Conservation (phyloP, 1,140 invertebrate species). For the Hyles euphorbiae region DNA sequence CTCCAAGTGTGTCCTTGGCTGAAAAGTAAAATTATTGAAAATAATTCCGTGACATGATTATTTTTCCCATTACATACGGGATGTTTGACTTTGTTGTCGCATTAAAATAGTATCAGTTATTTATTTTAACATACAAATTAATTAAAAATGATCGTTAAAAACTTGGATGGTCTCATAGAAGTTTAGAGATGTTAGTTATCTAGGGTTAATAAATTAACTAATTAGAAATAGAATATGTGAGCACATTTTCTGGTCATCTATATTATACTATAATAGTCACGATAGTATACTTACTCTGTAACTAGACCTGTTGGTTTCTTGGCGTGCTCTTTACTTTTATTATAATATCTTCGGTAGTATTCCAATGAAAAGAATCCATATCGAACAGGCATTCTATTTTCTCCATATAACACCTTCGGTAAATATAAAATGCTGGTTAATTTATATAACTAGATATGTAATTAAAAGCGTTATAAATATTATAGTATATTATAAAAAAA, state of each 20-base stretch:
- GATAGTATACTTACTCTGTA: slow-evolving; percentile 29
- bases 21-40: slow-evolving; percentile 19
- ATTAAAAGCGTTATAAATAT: no score
- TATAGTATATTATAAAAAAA: no score
- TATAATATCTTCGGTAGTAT: slow-evolving; percentile 31
- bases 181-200: not conserved
- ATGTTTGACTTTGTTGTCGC: no score
- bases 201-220: not conserved
- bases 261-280: slow-evolving; percentile 3
- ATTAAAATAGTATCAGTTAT: no score
- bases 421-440: not conserved
- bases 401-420: slow-evolving; percentile 34
- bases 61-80: no score
- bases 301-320: slow-evolving; percentile 29
- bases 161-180: no score
- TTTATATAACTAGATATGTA: no score
- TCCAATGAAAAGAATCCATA: slow-evolving; percentile 38
- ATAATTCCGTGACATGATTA: no score
- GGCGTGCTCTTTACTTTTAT: slow-evolving; percentile 18
- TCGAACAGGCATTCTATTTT: slow-evolving; percentile 37
- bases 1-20: slow-evolving; percentile 89
- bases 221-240: not conserved
- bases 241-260: not conserved
- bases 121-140: no score
- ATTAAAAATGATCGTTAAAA: no score